A percentile compares a stretch with the other conserved stretches of the same genome.
Conservation (phyloP, 2,113 vertebrate genomes). For the Forbesichthys agassizii region DNA sequence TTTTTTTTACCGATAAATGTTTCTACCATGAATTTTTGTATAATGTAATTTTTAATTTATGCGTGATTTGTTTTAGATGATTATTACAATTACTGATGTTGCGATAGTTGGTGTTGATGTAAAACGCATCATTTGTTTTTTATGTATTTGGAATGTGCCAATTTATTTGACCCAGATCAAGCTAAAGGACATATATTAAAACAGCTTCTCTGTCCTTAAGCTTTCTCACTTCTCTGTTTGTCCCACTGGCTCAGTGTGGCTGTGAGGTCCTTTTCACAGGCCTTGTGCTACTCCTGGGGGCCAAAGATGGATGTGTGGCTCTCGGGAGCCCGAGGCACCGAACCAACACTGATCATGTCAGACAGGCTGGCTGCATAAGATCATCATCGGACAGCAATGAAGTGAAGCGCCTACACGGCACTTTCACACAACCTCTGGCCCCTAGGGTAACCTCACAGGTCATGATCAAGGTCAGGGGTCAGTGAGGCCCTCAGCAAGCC, state of each 20-base stretch:
- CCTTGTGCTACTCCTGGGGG: constrained; percentile 47
- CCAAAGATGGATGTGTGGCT: constrained; percentile 66
- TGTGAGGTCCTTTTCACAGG: constrained; percentile 68
- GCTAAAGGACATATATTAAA: constrained; percentile 42
- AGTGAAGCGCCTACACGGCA: constrained; percentile 71
- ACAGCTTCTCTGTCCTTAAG: constrained; percentile 53
- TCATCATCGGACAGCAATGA: constrained; percentile 70
- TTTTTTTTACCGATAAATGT: too few species aligned
- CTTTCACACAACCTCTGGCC: constrained; percentile 80
- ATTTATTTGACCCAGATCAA: not conserved
- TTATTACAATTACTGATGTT: too few species aligned
- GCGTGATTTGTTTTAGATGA: too few species aligned
- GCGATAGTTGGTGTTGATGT: not conserved
- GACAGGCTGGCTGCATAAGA: constrained; percentile 70
- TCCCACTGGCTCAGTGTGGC: constrained; percentile 62
- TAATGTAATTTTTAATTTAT: too few species aligned
- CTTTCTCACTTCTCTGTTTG: constrained; percentile 51
- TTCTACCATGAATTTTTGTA: too few species aligned
- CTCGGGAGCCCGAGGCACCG: constrained; percentile 62
- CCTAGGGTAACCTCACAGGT: constrained; percentile 59
- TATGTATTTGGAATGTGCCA: too few species aligned
- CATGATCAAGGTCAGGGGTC: constrained; percentile 77
- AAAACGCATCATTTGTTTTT: constrained; percentile 36
- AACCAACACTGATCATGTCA: constrained; percentile 69
- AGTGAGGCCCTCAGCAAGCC: constrained; percentile 62